Evolutionary conservation across 2,113 vertebrate species (phyloP).

Genomic region (Pelecanus crispus): DNA sequence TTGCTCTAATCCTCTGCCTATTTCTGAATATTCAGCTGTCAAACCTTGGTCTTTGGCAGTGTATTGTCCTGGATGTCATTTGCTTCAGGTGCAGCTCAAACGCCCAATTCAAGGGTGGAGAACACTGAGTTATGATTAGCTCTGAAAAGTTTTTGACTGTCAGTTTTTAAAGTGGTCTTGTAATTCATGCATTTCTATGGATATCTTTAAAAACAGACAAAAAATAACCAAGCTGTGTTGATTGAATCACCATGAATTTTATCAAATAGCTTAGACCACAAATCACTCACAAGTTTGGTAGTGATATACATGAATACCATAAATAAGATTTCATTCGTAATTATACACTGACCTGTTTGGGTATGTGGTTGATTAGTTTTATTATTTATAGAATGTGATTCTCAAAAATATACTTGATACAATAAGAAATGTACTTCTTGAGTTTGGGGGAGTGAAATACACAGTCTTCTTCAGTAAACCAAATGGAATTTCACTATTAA

Average conservation of each 20-base stretch:
- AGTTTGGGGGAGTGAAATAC: background rate
- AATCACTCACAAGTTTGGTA: background rate
- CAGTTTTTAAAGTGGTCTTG: background rate
- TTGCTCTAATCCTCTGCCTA: constrained; percentile 23
- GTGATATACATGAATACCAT: background rate
- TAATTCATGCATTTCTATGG: background rate
- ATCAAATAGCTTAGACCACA: background rate
- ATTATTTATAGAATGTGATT: background rate
- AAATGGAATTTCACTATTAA: background rate
- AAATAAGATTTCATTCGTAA: background rate
- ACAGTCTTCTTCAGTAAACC: background rate
- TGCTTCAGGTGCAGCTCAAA: background rate
- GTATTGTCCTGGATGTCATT: background rate
- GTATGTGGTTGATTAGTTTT: background rate
- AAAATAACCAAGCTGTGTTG: background rate
- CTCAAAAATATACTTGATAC: background rate
- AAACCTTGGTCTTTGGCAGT: background rate
- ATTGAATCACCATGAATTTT: background rate
- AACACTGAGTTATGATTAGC: background rate
- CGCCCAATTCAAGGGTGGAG: background rate
- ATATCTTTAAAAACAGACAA: background rate
- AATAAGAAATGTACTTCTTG: background rate
- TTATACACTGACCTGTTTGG: background rate
- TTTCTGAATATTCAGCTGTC: constrained; percentile 7
- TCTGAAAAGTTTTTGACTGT: background rate